These are phyloP conservation scores for Arvicola amphibius DNA, from an alignment of 2,797 vertebrate genomes.

Conservation along the genomic window DNA sequence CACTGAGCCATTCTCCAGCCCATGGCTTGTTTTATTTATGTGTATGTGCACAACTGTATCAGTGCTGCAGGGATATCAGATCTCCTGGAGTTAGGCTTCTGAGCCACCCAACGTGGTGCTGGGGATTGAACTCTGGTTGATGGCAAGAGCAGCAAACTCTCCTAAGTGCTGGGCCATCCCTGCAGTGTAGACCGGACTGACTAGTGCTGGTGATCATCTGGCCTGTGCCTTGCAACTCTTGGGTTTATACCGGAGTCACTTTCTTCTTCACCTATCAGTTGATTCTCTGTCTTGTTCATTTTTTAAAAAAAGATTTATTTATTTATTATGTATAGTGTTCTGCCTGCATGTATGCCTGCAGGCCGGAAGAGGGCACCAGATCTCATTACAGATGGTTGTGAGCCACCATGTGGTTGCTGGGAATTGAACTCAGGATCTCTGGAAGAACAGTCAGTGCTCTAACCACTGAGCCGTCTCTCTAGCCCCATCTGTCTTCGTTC, in stretches of 20 bases:
- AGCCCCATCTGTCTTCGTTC: no score
- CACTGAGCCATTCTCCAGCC: background rate
- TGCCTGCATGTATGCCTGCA: no score
- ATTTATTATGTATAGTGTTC: no score
- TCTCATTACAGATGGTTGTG: no score
- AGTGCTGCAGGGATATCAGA: background rate
- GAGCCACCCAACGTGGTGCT: background rate
- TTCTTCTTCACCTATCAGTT: background rate
- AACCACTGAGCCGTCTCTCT: no score
- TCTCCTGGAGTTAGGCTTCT: background rate
- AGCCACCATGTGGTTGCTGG: no score
- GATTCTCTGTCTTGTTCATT: background rate
- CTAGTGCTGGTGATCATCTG: background rate
- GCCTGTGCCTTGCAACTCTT: background rate
- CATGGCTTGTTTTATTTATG: background rate
- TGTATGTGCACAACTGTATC: no score
- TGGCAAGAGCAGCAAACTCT: background rate
- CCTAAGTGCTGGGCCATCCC: background rate
- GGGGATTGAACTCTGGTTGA: background rate
- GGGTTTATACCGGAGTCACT: no score
- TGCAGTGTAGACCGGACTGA: background rate
- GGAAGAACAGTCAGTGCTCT: no score
- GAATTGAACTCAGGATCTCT: no score
- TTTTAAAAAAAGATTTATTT: no score
- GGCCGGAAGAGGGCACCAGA: no score